Conservation (phyloP, 2,113 vertebrate genomes). For the Prochilodus magdalenae region DNA sequence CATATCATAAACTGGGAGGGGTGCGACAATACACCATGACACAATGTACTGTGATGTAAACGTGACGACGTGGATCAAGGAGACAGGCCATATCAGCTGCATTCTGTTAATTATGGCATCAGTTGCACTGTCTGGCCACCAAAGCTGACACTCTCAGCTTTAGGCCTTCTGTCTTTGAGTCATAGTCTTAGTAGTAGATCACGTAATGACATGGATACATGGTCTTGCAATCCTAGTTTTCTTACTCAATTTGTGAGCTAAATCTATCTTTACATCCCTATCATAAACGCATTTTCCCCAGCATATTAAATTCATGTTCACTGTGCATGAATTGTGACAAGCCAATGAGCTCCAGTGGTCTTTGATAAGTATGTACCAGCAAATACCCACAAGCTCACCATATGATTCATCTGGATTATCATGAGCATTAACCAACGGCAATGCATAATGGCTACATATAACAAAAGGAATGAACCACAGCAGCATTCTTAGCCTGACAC, state of each 20-base stretch:
- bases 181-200: not conserved
- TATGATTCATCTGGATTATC: not conserved
- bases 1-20: slow-evolving; percentile 16
- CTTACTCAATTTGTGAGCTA: too few species aligned
- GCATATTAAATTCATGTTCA: not conserved
- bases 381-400: not conserved
- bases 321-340: not conserved
- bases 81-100: not conserved
- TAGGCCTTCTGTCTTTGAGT: not conserved
- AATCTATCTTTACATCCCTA: too few species aligned
- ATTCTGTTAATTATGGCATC: not conserved
- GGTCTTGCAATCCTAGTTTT: too few species aligned
- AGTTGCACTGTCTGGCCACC: not conserved
- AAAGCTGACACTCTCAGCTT: not conserved
- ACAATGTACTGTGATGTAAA: not conserved
- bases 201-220: too few species aligned
- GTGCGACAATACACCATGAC: not conserved
- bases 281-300: too few species aligned
- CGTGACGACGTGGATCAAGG: not conserved
- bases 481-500: slow-evolving; percentile 25
- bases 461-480: not conserved
- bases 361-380: not conserved
- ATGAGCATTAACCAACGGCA: slow-evolving; percentile 8
- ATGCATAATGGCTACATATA: not conserved
- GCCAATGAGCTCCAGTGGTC: not conserved